Base-by-base conservation (phyloP, 2,888 invertebrate species). In the Dicyrtomina minuta region DNA sequence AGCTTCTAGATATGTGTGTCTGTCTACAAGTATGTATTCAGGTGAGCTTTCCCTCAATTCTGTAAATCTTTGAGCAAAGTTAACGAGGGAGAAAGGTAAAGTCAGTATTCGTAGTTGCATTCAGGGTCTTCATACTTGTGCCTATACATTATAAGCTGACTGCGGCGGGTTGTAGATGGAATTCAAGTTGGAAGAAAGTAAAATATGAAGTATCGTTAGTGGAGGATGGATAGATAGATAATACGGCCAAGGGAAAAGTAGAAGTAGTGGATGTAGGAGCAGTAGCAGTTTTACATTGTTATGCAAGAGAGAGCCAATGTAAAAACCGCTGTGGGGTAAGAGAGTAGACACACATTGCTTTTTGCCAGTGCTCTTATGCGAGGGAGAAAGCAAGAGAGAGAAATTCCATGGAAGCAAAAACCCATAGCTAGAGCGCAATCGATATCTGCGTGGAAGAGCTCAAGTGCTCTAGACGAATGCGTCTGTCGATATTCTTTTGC, bases 401-500 rank as follows among this genome's bases (percentile, higher is more conserved):
- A 17, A 58, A 39, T 39, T 33, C 17, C 46, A 15, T 15, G 3
- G 5, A 46, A 55, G 26, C 26, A 55, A 55, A 22, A 55, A 55
- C 24, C 27, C 55, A 22, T 55, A 55, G 43, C 24, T n/a, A n/a
- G 17, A 64, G 64, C 70, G 72, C 72, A 73, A 73, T 73, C 73
- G 71, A 73, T 73, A 73, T 73, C 71, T 70, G 70, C 73, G 71
- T 73, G 70, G 68, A 72, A 70, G 72, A 68, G 72, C 60, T 56
- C 60, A 60, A 70, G 68, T 61, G 53, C 67, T 68, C 24, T 61
- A 46, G 46, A 70, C 70, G 69, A 71, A 70, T 69, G 73, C 71
- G 69, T 73, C 73, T 73, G 73, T 73, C 73, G 73, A 73, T 69
- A 73, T 69, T 66, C 70, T 66, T 71, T 70, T 69, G 62, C 66